phyloP scores from a whole-genome alignment of 2,113 vertebrate species.

The Quiscalus mexicanus region DNA sequence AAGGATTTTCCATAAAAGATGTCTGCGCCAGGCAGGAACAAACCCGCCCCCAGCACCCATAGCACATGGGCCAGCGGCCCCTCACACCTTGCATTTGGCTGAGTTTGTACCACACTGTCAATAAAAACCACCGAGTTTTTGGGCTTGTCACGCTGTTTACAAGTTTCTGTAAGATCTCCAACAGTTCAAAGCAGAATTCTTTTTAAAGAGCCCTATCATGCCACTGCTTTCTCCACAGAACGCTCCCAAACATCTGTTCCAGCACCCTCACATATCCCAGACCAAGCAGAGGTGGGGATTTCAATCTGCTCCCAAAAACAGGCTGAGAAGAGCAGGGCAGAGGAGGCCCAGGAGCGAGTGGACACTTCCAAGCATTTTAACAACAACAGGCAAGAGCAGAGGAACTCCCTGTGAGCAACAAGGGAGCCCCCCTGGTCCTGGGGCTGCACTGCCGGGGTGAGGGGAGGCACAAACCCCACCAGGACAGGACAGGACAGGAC shows the following conservation, averaged over 20 bases:
- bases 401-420: not conserved
- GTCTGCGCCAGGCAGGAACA: not conserved
- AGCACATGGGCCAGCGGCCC: not conserved
- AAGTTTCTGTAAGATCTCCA: not conserved
- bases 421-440: fast-evolving
- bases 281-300: not conserved
- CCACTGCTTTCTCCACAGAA: not conserved
- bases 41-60: not conserved
- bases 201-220: fast-evolving
- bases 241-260: not conserved
- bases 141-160: not conserved
- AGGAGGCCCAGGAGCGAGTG: fast-evolving
- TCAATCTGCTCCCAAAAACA: not conserved
- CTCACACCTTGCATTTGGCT: not conserved
- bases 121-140: not conserved
- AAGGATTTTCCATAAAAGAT: no score
- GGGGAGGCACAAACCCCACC: fast-evolving
- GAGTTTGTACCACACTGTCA: not conserved
- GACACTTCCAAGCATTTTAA: not conserved
- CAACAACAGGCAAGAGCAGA: not conserved
- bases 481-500: fast-evolving
- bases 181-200: not conserved
- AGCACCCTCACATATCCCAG: fast-evolving
- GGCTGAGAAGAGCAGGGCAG: not conserved
- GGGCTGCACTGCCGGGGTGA: not conserved